These are phyloP conservation scores for Drosophila kambysellisi DNA, from an alignment of 2,888 invertebrate species.

Conservation along the genomic window DNA sequence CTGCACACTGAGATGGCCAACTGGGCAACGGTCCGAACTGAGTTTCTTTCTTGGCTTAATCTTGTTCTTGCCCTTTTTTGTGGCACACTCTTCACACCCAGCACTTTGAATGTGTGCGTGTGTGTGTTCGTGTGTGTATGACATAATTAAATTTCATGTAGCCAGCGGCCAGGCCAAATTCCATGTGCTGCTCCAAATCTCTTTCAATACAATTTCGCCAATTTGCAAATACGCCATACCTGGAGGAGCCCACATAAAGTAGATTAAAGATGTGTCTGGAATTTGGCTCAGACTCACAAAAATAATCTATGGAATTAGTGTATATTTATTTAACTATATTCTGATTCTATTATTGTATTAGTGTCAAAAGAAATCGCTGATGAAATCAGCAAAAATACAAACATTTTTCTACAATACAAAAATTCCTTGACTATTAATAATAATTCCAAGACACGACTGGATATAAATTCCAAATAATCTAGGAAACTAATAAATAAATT, in stretches of 20 bases:
- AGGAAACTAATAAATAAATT: background rate
- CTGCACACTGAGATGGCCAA: constrained; percentile 52
- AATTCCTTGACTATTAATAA: background rate
- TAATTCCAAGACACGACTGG: background rate
- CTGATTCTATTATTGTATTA: background rate
- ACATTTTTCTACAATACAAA: background rate
- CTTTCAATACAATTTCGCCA: constrained; percentile 30
- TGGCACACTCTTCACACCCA: constrained; percentile 37
- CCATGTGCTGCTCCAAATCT: constrained; percentile 47
- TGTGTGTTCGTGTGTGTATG: constrained; percentile 51
- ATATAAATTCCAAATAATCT: background rate
- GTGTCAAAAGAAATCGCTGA: background rate
- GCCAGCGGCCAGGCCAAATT: constrained; percentile 41
- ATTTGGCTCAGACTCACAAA: background rate
- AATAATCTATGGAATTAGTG: constrained; percentile 6
- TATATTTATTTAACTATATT: background rate
- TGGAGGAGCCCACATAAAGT: background rate
- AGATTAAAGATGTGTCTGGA: background rate
- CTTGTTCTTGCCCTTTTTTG: constrained; percentile 63
- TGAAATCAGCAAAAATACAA: background rate
- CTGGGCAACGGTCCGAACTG: constrained; percentile 11
- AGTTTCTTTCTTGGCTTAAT: constrained; percentile 44
- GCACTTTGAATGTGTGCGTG: constrained; percentile 4
- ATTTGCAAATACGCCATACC: constrained; percentile 31
- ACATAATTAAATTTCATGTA: constrained; percentile 74